Conservation (phyloP, 1,140 invertebrate species). For the Heterodera carotae region DNA sequence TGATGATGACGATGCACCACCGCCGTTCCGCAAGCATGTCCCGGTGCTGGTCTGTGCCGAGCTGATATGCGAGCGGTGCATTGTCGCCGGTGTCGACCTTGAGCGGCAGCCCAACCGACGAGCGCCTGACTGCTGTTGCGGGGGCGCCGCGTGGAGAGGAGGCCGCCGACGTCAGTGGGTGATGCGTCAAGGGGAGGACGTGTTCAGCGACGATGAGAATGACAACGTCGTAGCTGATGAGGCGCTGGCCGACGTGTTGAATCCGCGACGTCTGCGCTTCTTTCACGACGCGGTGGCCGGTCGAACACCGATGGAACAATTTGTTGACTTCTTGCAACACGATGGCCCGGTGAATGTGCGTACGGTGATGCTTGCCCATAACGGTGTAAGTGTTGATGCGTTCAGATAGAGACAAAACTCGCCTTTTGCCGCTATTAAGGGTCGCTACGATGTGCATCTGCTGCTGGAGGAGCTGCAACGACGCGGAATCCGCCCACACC, state of each 20-base stretch:
- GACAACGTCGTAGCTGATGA: not conserved
- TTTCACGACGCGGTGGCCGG: not conserved
- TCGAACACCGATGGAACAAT: not conserved
- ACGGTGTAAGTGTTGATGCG: too few species aligned
- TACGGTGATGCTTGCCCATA: too few species aligned
- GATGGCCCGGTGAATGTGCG: not conserved
- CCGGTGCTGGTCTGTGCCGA: not conserved
- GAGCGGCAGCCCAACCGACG: not conserved
- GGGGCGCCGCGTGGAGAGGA: not conserved
- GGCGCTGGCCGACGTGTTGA: not conserved
- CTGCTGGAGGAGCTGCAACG: not conserved
- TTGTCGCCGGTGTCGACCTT: not conserved
- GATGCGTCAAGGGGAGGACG: not conserved
- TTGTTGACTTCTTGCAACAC: not conserved
- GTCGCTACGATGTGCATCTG: not conserved
- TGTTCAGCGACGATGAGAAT: not conserved
- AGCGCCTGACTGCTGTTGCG: not conserved
- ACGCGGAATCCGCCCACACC: not conserved
- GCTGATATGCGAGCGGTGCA: not conserved
- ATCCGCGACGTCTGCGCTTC: not conserved
- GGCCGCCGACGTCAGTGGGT: not conserved
- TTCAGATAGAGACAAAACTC: too few species aligned
- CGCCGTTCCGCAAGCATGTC: not conserved
- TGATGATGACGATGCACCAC: not conserved
- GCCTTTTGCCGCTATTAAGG: not conserved